Percentiles rank a stretch among this genome's conserved stretches.
These are phyloP conservation scores for Amphimedon queenslandica DNA, from an alignment of 37 sponge, comb jelly and placozoan genomes.

Conservation along the genomic window DNA sequence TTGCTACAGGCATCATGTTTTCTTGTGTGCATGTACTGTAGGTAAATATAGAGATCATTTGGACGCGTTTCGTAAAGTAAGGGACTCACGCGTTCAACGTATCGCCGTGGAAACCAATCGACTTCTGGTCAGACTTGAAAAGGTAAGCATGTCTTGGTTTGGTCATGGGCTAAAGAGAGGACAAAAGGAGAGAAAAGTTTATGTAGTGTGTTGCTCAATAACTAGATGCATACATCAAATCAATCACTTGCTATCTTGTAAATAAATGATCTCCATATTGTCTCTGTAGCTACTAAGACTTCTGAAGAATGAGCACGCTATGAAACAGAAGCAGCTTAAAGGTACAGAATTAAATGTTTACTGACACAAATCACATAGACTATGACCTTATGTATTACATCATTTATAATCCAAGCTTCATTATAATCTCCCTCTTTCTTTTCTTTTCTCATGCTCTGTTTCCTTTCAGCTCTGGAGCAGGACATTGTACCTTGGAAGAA, in stretches of 20 bases:
- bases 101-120: constrained; percentile 61
- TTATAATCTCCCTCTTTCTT: too few relatives aligned
- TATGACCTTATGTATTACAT: too few relatives aligned
- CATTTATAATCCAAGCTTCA: too few relatives aligned
- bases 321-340: constrained; percentile 41
- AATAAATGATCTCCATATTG: constrained; percentile 2
- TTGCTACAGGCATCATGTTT: too few relatives aligned
- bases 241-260: background rate
- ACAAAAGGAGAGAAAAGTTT: too few relatives aligned
- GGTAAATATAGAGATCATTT: constrained; percentile 21
- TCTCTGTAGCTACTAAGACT: constrained; percentile 34
- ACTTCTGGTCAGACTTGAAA: constrained; percentile 60
- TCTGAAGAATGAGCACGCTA: constrained; percentile 15
- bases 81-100: constrained; percentile 23
- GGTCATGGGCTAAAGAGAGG: constrained; percentile 10
- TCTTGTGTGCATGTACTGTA: too few relatives aligned
- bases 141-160: constrained; percentile 27
- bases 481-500: constrained; percentile 66
- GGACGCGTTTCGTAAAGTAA: constrained; percentile 14
- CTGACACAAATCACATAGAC: too few relatives aligned
- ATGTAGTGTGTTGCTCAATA: background rate
- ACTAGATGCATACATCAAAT: background rate
- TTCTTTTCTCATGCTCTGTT: too few relatives aligned
- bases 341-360: constrained; percentile 2
- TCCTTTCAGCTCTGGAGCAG: constrained; percentile 53